phyloP scores from a whole-genome alignment of 1,140 invertebrate genomes.

The Drosophila quadrilineata region DNA sequence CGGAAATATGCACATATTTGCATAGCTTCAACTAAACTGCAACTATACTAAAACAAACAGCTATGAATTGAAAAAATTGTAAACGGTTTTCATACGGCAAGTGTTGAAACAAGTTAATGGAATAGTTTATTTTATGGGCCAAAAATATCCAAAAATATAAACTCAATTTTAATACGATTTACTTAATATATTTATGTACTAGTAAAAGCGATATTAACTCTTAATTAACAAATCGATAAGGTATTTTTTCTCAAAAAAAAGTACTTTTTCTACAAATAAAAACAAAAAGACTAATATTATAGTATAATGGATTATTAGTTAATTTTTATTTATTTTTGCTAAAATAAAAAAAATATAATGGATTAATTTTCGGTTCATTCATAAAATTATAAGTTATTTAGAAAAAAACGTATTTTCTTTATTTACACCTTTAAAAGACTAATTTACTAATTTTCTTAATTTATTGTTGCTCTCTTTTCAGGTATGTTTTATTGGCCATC shows the following conservation, averaged over 20 bases:
- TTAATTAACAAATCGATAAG: no score
- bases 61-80: background rate
- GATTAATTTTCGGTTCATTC: slow-evolving; percentile 5
- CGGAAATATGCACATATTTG: slow-evolving; percentile 1
- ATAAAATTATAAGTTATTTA: no score
- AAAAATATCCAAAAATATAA: slow-evolving; percentile 1
- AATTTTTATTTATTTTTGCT: no score
- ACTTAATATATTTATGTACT: no score
- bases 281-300: no score
- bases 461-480: slow-evolving; percentile 35
- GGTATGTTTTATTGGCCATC: slow-evolving; percentile 48
- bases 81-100: background rate
- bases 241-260: background rate
- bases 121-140: background rate
- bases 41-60: slow-evolving; percentile 2
- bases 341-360: background rate
- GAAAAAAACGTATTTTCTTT: no score
- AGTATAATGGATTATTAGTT: no score
- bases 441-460: no score
- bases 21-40: background rate
- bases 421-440: no score
- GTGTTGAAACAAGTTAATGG: background rate
- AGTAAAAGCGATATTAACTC: no score
- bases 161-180: no score
- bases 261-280: no score